Percentiles rank a stretch among this genome's conserved stretches.
These are phyloP conservation scores for Nibea coibor DNA, from an alignment of 2,113 vertebrate genomes.

Conservation along the genomic window DNA sequence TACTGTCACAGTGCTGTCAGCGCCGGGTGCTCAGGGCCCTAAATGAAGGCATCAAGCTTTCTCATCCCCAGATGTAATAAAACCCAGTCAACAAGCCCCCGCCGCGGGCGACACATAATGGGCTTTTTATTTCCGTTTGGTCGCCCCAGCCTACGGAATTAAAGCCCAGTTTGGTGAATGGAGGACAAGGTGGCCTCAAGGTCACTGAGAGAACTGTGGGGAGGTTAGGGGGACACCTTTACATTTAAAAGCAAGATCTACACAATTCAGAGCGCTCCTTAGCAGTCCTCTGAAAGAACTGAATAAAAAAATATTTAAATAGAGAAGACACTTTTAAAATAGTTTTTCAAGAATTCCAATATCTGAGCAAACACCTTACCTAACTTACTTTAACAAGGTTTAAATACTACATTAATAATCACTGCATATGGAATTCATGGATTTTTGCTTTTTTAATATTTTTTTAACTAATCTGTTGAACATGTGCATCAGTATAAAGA, in stretches of 20 bases:
- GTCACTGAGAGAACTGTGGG: slow-evolving; percentile 66
- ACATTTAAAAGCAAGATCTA: background rate
- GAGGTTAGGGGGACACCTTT: slow-evolving; percentile 38
- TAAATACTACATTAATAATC: no score
- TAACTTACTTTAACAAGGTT: background rate
- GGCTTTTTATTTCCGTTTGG: slow-evolving; percentile 86
- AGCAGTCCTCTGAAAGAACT: background rate
- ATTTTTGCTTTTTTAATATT: background rate
- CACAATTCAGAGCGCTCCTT: background rate
- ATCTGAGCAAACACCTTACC: background rate
- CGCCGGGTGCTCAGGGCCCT: slow-evolving; percentile 71
- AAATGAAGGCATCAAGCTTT: slow-evolving; percentile 86
- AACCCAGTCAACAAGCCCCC: slow-evolving; percentile 84
- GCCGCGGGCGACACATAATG: slow-evolving; percentile 80
- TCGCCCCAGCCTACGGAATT: slow-evolving; percentile 78
- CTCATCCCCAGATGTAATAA: slow-evolving; percentile 81
- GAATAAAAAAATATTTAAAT: background rate
- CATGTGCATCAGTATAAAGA: background rate
- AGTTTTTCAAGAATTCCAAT: background rate
- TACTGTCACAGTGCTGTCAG: slow-evolving; percentile 76
- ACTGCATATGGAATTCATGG: no score
- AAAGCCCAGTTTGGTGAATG: slow-evolving; percentile 80
- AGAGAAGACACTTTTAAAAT: background rate
- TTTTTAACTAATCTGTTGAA: background rate
- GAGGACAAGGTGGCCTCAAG: slow-evolving; percentile 79